Base-by-base conservation (phyloP, 2,888 invertebrate species). In the Pollenia amentaria region DNA sequence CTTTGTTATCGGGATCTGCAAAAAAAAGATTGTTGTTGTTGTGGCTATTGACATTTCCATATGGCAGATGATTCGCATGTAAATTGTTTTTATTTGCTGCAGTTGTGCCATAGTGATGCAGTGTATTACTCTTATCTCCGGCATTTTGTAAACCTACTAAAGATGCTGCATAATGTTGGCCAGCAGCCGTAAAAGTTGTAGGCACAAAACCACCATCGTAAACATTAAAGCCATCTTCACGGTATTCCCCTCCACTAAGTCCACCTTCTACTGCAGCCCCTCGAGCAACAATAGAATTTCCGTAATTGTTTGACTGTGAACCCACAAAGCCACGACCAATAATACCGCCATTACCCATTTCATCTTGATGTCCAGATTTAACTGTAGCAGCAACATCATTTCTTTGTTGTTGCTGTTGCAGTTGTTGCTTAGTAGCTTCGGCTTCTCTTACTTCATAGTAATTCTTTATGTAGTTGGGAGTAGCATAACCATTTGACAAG, bases 41-140 rank as follows among this genome's bases (percentile, higher is more conserved):
- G 75, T 73, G 81, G 70, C 29, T 78, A 57, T 75, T 67, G 69
- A 44, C 78, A 84, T 88, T 89, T 46, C 18, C 69, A 82, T 82
- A 82, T 55, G 53, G 53, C 67, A 62, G 76, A 9, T 62, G 69
- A 46, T 70, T 62, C 40, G 48, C 69, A 29, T 76, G 73, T 75
- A 84, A 92, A 91, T 91, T 91, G 90, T 91, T 90, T 90, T 90
- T 90, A 76, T 88, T 89, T 75, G 64, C 77, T 14, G 76, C 84
- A 72, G 57, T 78, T 1, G 21, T 77, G 38, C 55, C 78, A 82
- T 65, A 51, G 10, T 48, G 64, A 42, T 69, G 64, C 53, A 67
- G 18, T 40, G 11, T 44, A 77, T 82, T 84, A 46, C 46, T 79
- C 60, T 60, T 78, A 57, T 80, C 72, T 65, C 57, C 16, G 70